Percentiles rank a stretch among this genome's conserved stretches.
Evolutionary conservation across 2,113 vertebrate species (phyloP).

Genomic region (Camelus dromedarius): DNA sequence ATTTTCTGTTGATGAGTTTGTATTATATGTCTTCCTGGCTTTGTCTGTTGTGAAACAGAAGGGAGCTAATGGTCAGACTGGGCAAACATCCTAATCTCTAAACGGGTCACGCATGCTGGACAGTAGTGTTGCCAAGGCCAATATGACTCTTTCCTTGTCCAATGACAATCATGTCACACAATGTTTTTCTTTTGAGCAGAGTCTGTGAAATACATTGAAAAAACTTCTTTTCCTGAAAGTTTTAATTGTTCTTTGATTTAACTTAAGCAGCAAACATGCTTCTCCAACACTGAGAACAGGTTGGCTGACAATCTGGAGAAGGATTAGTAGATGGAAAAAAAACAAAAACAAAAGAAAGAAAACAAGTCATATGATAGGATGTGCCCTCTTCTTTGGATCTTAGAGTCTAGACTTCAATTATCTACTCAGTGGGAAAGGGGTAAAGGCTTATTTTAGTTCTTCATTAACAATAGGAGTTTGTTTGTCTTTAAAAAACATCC

Average conservation of each 20-base stretch:
- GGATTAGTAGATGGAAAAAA: background rate
- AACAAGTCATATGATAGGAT: background rate
- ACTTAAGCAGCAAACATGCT: background rate
- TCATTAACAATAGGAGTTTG: background rate
- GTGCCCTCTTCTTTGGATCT: background rate
- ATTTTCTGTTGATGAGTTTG: background rate
- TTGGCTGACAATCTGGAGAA: background rate
- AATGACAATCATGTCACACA: background rate
- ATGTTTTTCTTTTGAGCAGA: background rate
- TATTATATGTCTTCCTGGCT: background rate
- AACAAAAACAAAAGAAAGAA: background rate
- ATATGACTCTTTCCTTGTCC: background rate
- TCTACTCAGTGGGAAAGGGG: background rate
- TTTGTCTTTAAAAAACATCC: background rate
- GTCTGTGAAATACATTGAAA: background rate
- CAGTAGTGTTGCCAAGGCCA: background rate
- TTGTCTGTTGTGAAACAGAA: conserved; percentile 7
- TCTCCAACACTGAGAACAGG: background rate
- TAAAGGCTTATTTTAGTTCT: background rate
- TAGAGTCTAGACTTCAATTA: background rate
- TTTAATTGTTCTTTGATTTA: background rate
- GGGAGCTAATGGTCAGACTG: background rate
- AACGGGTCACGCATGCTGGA: background rate
- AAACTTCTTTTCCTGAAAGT: background rate
- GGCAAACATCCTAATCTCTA: background rate